Conservation (phyloP, 2,888 invertebrate genomes). For the Sialis lutaria region DNA sequence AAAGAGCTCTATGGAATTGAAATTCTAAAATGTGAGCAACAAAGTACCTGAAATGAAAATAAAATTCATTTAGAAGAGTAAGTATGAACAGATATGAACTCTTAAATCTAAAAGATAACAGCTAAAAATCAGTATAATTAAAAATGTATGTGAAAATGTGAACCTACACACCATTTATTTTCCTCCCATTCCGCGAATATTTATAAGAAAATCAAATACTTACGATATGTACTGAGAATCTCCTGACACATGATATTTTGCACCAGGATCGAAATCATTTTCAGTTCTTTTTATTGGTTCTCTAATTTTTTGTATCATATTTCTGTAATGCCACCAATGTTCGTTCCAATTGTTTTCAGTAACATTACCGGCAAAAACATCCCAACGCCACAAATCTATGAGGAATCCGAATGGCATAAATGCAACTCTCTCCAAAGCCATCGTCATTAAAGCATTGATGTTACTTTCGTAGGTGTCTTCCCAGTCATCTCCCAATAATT, state of each 20-base stretch:
- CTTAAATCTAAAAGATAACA: too few relatives aligned
- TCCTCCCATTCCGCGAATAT: too few relatives aligned
- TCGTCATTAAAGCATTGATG: conserved; percentile 29
- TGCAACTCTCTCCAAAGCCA: conserved; percentile 29
- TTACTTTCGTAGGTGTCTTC: conserved; percentile 19
- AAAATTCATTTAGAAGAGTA: background rate
- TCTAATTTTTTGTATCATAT: conserved; percentile 26
- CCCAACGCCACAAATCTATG: conserved; percentile 41
- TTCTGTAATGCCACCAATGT: conserved; percentile 26
- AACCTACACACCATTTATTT: too few relatives aligned
- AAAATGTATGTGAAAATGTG: too few relatives aligned
- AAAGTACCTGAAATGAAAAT: conserved; percentile 29
- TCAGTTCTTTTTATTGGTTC: conserved; percentile 23
- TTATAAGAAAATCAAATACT: too few relatives aligned
- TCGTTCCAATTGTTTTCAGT: conserved; percentile 25
- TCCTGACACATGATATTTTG: conserved; percentile 28
- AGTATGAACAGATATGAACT: background rate
- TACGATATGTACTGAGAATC: conserved; percentile 27
- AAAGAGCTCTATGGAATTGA: conserved; percentile 56
- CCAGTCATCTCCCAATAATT: conserved; percentile 22
- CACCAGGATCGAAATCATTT: conserved; percentile 28
- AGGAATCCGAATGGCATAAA: conserved; percentile 38
- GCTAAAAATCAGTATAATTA: too few relatives aligned
- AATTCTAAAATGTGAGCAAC: conserved; percentile 60
- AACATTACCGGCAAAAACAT: conserved; percentile 29